Base-by-base conservation (phyloP, 2,888 invertebrate species). In the Nymphalis c-album region DNA sequence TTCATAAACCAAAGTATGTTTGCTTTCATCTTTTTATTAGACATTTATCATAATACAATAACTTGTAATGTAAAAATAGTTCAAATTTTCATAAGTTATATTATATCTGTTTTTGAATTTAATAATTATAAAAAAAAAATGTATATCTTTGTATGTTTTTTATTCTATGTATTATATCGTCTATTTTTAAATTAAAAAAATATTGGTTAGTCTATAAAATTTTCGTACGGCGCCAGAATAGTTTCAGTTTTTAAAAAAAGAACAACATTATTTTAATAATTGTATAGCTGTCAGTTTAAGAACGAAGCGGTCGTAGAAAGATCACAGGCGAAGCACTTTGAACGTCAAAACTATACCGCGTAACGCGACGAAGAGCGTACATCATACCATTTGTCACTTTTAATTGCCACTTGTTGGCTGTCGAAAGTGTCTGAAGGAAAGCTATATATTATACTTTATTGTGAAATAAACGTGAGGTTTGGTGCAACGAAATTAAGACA, bases 381-480 rank as follows among this genome's bases (percentile, higher is more conserved):
- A 86, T 86, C 86, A 85, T 83, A 85, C 84, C 91, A 91, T 92
- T 90, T 91, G 91, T 92, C 91, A 92, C 87, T 91, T 92, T 88
- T 91, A 92, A 92, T 92, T 91, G 90, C 90, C 86, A 86, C 86
- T 86, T 87, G 89, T 86, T 84, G 83, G 77, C 80, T 87, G 88
- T 89, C 88, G 85, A 88, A 89, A 84, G 82, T 79, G 82, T 80
- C 87, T 81, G 81, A 80, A 81, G 82, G 77, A 82, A 82, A 81
- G 81, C 82, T 77, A 82, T 90, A 91, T 90, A 89, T 90, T 88
- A 71, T 85, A 88, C 83, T 89, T 90, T 89, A 91, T 90, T 86
- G 87, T 86, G 87, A 87, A 88, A 90, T 85, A 85, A 86, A 86
- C 78, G 82, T 58, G 46, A 46, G 22, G 59, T 51, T 64, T 58